Evolutionary conservation across 2,113 vertebrate species (phyloP).

Genomic region (Muscicapa adusta): DNA sequence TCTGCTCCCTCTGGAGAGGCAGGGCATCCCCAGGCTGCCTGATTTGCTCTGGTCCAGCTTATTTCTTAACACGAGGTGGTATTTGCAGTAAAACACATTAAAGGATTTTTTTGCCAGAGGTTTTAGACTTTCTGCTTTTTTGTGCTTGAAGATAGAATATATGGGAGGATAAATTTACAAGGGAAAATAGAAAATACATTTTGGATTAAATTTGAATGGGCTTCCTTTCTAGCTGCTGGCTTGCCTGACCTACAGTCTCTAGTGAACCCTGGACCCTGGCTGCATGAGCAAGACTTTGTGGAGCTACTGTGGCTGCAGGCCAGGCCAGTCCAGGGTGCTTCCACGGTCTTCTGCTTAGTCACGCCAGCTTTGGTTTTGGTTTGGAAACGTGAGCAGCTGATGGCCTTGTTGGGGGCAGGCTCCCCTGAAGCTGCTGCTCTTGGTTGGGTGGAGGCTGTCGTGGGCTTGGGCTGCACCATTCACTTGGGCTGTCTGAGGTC

Average conservation of each 20-base stretch:
- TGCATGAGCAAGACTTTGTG: background rate
- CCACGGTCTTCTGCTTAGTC: background rate
- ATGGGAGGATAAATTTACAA: constrained; percentile 11
- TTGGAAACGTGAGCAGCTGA: background rate
- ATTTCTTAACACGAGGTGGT: background rate
- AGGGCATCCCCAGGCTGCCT: background rate
- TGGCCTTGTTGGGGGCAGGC: background rate
- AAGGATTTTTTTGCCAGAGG: constrained; percentile 24
- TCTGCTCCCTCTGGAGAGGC: background rate
- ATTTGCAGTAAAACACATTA: constrained; percentile 22
- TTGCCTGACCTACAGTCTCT: background rate
- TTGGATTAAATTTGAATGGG: constrained; percentile 23
- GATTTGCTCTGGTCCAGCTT: constrained; percentile 1
- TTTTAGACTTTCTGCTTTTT: constrained; percentile 43
- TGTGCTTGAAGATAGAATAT: constrained; percentile 11
- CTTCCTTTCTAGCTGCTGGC: background rate
- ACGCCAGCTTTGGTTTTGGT: background rate
- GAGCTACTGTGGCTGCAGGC: background rate
- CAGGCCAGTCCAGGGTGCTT: background rate
- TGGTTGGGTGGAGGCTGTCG: background rate
- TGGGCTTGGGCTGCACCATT: background rate
- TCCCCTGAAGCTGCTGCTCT: background rate
- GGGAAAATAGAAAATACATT: constrained; percentile 26
- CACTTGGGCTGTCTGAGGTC: background rate
- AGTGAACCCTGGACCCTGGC: background rate